Percentiles rank a stretch among this genome's conserved stretches.
Evolutionary conservation across 1,140 invertebrate genomes (phyloP).

Genomic region (Lethocerus indicus): DNA sequence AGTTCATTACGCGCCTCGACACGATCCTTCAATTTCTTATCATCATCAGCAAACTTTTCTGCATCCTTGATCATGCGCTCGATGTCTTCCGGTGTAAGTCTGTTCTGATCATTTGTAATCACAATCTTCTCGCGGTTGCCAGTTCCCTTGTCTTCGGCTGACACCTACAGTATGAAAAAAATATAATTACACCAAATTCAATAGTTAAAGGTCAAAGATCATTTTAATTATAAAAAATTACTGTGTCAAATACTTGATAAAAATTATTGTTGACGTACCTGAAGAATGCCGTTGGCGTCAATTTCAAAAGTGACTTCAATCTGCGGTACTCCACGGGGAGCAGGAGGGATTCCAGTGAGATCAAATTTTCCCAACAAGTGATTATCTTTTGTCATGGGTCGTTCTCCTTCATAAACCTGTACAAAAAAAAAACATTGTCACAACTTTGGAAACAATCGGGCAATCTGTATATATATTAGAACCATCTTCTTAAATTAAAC

Average conservation of each 20-base stretch:
- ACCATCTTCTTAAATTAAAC: not conserved
- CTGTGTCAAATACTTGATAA: no score
- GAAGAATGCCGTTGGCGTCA: constrained; percentile 95
- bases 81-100: constrained; percentile 92
- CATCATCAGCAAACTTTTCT: constrained; percentile 96
- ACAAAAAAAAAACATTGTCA: not conserved
- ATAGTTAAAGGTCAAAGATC: not conserved
- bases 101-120: constrained; percentile 96
- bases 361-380: constrained; percentile 96
- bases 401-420: constrained; percentile 91
- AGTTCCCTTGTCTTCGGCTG: constrained; percentile 96
- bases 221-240: not conserved
- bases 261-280: constrained; percentile 31
- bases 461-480: no score
- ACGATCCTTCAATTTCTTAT: constrained; percentile 92
- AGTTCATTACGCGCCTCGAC: constrained; percentile 91
- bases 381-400: constrained; percentile 99
- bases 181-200: no score
- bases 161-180: constrained; percentile 35
- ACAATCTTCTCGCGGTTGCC: constrained; percentile 97
- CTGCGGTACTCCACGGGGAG: constrained; percentile 94
- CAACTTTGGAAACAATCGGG: no score
- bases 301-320: constrained; percentile 99
- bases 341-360: constrained; percentile 93
- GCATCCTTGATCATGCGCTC: constrained; percentile 98